Conservation (phyloP, 2,797 vertebrate species). For the Micropoecilia bifurca region DNA sequence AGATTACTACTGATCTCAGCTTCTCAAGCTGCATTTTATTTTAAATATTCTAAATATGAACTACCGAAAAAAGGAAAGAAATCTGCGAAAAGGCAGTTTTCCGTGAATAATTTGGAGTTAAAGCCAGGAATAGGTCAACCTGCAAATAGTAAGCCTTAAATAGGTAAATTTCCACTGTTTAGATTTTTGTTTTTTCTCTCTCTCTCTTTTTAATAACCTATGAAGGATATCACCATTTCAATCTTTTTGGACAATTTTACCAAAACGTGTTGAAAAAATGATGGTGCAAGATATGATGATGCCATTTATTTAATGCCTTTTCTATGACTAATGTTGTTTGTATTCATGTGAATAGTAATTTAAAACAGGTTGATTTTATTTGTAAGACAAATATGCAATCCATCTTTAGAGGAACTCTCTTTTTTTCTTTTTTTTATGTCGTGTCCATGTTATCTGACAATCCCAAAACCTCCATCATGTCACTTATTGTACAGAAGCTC, state of each 20-base stretch:
- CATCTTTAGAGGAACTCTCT: not conserved
- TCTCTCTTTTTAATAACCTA: not conserved
- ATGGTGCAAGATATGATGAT: not conserved
- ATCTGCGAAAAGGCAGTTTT: not conserved
- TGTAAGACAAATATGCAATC: not conserved
- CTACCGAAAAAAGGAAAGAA: not conserved
- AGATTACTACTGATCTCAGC: not conserved
- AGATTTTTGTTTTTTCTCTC: too few relatives aligned
- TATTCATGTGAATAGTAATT: not conserved
- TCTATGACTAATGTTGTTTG: not conserved
- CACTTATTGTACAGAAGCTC: not conserved
- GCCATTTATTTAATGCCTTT: not conserved
- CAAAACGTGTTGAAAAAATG: not conserved
- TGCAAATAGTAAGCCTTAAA: not conserved
- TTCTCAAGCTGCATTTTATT: not conserved
- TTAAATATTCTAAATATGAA: too few relatives aligned
- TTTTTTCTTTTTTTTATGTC: not conserved
- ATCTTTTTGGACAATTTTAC: not conserved
- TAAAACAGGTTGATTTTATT: not conserved
- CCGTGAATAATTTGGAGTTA: not conserved
- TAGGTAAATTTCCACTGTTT: not conserved
- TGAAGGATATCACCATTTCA: not conserved
- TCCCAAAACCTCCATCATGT: not conserved
- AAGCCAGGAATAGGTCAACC: too few relatives aligned
- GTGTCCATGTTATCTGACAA: not conserved